Evolutionary conservation across 1,140 invertebrate genomes (phyloP), one percentile per base, ranked within the genome.

Genomic region (Ceratina australensis): DNA sequence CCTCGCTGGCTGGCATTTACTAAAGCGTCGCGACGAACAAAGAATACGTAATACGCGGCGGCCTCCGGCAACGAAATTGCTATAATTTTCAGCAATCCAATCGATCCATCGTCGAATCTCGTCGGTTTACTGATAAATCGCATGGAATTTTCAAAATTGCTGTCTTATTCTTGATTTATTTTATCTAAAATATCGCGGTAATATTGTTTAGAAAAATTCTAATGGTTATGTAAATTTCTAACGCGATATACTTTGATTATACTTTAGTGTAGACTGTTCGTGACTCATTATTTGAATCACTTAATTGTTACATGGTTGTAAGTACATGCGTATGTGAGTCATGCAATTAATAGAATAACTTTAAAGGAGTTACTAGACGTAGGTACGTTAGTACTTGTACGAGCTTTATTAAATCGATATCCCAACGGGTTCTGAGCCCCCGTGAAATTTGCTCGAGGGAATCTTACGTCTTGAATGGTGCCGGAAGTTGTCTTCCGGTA

Each of bases 31-130:
- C 18, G 26, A 65, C 60, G 28, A 24, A 65, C 49, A 56, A 28
- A 18, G 72, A 64, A 65, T 65, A 65, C 72, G n/a, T 64, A 65
- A 73, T 73, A 50, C 24, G n/a, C 13, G 26, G 16, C 33, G 33
- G 33, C 10, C 33, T 42, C 8, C 33, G 8, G 33, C 5, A 47
- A 28, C 1, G 50, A 56, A 28, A 56, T 65, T 50, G 42, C 60
- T 73, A 15, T 73, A 73, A 73, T 73, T 56, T 56, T 26, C 60
- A 42, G 24, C 49, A 54, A 61, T 20, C 50, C 61, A 20, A 74
- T 64, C 61, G 72, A 57, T 66, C 8, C 26, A 65, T 18, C 28
- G 16, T 65, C 18, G 54, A 74, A 74, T 66, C 50, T 65, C 56
- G 33, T 24, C 60, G 33, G 13, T 28, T 28, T 47, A 12, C 16